A percentile compares a stretch with the other conserved stretches of the same genome.
Evolutionary conservation across 2,888 invertebrate species (phyloP).

Genomic region (Catotricha subobsoleta): DNA sequence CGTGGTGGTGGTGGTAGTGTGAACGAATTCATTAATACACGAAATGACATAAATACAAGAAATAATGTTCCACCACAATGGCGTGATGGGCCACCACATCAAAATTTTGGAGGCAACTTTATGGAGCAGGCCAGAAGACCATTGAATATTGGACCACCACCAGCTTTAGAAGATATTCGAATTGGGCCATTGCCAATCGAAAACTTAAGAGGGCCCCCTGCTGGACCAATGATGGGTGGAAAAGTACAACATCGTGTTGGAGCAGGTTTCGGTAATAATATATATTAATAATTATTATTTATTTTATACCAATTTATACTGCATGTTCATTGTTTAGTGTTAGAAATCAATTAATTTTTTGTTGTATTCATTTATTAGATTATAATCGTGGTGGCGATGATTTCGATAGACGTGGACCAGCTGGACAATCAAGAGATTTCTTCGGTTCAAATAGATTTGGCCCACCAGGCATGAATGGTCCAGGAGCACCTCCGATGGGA

Average conservation of each 20-base stretch:
- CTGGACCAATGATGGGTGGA: background rate
- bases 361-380: background rate
- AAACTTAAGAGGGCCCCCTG: background rate
- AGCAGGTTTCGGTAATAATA: too few species aligned
- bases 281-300: too few species aligned
- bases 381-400: slow-evolving; percentile 9
- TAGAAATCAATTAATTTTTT: too few species aligned
- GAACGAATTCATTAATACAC: too few species aligned
- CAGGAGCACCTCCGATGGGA: slow-evolving; percentile 8
- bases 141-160: slow-evolving; percentile 13
- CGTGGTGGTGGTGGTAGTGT: background rate
- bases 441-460: slow-evolving; percentile 24
- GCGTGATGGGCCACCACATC: slow-evolving; percentile 14
- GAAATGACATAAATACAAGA: slow-evolving; percentile 5
- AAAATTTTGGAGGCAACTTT: slow-evolving; percentile 16
- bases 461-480: slow-evolving; percentile 12
- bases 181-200: slow-evolving; percentile 4
- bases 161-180: slow-evolving; percentile 8
- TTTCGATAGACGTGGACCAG: slow-evolving; percentile 5
- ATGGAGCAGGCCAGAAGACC: slow-evolving; percentile 17
- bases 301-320: too few species aligned
- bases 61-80: slow-evolving; percentile 12
- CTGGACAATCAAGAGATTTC: slow-evolving; percentile 11
- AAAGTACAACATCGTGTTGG: background rate
- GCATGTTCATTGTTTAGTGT: too few species aligned